These are phyloP conservation scores for Heterodera carotae DNA, from an alignment of 1,140 invertebrate genomes.

Conservation along the genomic window DNA sequence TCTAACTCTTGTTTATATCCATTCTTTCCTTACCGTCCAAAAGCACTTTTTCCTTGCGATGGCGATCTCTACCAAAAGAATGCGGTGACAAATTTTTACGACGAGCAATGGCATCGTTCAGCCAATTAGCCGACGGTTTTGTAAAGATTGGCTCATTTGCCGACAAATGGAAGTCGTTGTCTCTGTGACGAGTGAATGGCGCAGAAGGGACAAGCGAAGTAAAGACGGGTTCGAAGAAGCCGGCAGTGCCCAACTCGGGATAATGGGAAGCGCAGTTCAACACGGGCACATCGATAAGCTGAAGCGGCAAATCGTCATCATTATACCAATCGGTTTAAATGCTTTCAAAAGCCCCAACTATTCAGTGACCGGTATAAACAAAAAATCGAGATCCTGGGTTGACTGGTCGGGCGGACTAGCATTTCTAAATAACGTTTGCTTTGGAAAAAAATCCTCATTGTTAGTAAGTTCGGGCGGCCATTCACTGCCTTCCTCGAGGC, in stretches of 20 bases:
- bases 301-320: not conserved
- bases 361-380: too few species aligned
- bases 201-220: not conserved
- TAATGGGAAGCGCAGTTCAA: slow-evolving; percentile 15
- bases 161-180: not conserved
- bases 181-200: not conserved
- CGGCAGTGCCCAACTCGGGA: slow-evolving; percentile 10
- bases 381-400: too few species aligned
- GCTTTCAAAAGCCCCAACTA: too few species aligned
- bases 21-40: not conserved
- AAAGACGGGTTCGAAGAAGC: slow-evolving; percentile 4
- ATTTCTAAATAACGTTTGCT: too few species aligned
- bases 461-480: too few species aligned
- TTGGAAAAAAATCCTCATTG: too few species aligned
- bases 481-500: too few species aligned
- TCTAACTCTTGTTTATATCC: too few species aligned
- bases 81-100: too few species aligned
- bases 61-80: not conserved
- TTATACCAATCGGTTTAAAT: not conserved
- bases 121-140: not conserved
- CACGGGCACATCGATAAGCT: slow-evolving; percentile 12
- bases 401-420: too few species aligned
- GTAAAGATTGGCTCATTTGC: not conserved
- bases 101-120: not conserved
- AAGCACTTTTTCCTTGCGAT: not conserved